Conservation (phyloP, 2,113 vertebrate genomes). For the Climacteris rufus region DNA sequence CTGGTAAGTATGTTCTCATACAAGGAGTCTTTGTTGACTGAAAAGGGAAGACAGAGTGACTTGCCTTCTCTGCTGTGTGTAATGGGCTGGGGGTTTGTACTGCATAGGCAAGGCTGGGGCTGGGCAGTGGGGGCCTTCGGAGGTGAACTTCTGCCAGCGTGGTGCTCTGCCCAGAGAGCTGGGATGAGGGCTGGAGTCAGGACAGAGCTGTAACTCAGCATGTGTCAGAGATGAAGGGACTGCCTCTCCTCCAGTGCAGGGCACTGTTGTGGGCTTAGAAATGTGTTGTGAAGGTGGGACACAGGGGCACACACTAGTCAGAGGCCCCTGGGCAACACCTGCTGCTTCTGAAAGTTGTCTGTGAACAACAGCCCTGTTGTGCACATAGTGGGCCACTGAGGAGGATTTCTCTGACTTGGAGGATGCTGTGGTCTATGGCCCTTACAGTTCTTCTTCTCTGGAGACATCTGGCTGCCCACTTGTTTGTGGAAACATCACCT, state of each 20-base stretch:
- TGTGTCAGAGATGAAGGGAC: not conserved
- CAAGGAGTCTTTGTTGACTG: not conserved
- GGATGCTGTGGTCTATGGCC: not conserved
- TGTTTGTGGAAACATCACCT: not conserved
- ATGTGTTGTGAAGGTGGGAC: accelerated
- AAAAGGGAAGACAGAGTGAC: not conserved
- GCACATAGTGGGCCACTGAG: not conserved
- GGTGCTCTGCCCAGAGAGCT: accelerated
- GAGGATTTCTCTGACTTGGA: not conserved
- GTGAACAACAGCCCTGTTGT: not conserved
- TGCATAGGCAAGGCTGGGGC: not conserved
- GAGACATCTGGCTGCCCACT: not conserved
- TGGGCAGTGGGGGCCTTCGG: not conserved
- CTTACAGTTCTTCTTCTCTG: not conserved
- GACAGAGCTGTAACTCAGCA: not conserved
- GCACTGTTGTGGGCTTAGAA: not conserved
- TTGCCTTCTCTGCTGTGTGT: not conserved
- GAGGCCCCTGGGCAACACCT: not conserved
- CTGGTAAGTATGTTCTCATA: not conserved
- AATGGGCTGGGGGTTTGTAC: not conserved
- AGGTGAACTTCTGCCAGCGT: not conserved
- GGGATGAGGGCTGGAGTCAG: not conserved
- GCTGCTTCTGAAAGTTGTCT: not conserved
- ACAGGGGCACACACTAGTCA: not conserved
- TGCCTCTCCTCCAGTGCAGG: not conserved